These are phyloP conservation scores for Drosophila rellima DNA, from an alignment of 2,888 invertebrate genomes.

Conservation along the genomic window DNA sequence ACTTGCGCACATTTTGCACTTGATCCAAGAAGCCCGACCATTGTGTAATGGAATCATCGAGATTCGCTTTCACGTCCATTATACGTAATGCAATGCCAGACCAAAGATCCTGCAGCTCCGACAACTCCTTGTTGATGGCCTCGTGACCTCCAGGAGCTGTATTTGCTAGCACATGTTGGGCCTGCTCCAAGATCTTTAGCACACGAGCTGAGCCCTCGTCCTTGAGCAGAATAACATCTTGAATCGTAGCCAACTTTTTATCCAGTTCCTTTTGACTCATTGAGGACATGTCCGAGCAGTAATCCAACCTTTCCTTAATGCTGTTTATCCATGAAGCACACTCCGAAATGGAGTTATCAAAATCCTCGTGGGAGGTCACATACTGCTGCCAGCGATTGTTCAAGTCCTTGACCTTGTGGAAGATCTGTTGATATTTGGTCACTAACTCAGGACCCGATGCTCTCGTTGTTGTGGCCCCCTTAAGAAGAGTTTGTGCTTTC, in stretches of 20 bases:
- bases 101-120: conserved; percentile 95
- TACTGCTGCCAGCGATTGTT: conserved; percentile 97
- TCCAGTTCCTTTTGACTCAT: conserved; percentile 94
- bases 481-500: conserved; percentile 93
- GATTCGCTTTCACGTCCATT: conserved; percentile 94
- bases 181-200: conserved; percentile 95
- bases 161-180: conserved; percentile 95
- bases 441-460: conserved; percentile 95
- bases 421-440: conserved; percentile 95
- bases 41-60: conserved; percentile 95
- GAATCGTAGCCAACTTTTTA: conserved; percentile 92
- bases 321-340: conserved; percentile 94
- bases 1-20: conserved; percentile 93
- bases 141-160: conserved; percentile 96
- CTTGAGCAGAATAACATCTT: conserved; percentile 95
- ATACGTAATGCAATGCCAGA: conserved; percentile 94
- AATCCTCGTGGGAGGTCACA: conserved; percentile 94
- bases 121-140: conserved; percentile 93
- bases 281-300: conserved; percentile 93
- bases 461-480: conserved; percentile 90
- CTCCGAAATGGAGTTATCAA: conserved; percentile 92
- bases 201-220: conserved; percentile 96
- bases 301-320: conserved; percentile 93
- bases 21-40: conserved; percentile 97
- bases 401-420: conserved; percentile 95